Evolutionary conservation across 2,888 invertebrate genomes (phyloP).

Genomic region (Graphium colonna): DNA sequence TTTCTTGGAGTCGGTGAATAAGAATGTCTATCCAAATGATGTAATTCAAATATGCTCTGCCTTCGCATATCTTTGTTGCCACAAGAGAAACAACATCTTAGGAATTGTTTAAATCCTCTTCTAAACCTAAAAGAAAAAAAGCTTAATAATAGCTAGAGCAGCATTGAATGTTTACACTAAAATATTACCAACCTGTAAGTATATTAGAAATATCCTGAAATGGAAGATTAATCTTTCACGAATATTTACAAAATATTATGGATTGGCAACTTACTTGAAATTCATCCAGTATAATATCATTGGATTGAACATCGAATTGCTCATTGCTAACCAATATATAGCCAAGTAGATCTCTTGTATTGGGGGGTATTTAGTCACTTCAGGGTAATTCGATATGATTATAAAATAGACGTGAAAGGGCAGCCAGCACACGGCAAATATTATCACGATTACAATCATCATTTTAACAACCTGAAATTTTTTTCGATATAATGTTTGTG

Average conservation of each 20-base stretch:
- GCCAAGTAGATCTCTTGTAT: conserved; percentile 89
- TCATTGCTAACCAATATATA: conserved; percentile 94
- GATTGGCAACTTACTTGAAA: conserved; percentile 84
- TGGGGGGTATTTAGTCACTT: conserved; percentile 82
- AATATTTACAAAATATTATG: too few species aligned
- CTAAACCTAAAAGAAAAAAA: conserved; percentile 82
- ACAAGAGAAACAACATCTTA: conserved; percentile 86
- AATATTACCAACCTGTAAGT: too few species aligned
- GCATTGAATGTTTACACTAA: too few species aligned
- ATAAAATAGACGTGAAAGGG: conserved; percentile 93
- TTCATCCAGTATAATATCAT: conserved; percentile 96
- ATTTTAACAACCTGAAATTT: conserved; percentile 79
- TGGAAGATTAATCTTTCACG: too few species aligned
- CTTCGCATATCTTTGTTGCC: conserved; percentile 81
- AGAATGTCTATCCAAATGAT: conserved; percentile 85
- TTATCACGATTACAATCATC: conserved; percentile 93
- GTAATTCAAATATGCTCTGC: conserved; percentile 83
- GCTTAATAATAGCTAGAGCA: too few species aligned
- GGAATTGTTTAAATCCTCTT: conserved; percentile 90
- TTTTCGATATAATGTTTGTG: too few species aligned
- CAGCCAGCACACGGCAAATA: conserved; percentile 93
- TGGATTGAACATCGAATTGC: conserved; percentile 95
- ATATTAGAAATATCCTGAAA: too few species aligned
- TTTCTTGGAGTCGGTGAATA: conserved; percentile 45
- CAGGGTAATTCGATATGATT: conserved; percentile 84